phyloP scores from a whole-genome alignment of 2,113 vertebrate species.

The Theropithecus gelada region DNA sequence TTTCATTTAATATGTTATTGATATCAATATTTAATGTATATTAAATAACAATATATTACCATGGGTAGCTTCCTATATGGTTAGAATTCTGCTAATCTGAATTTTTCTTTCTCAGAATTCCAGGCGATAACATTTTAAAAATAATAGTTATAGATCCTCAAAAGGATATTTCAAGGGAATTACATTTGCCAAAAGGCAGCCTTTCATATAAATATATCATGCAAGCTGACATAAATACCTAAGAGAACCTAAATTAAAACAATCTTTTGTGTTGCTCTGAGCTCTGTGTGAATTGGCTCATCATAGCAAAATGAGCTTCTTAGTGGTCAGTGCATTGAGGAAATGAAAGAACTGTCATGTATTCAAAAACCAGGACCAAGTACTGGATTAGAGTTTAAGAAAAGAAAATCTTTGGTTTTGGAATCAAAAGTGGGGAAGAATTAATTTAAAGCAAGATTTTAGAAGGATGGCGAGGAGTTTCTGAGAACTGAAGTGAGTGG shows the following conservation, averaged over 20 bases:
- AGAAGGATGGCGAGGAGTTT: neutral
- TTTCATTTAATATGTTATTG: conserved; percentile 3
- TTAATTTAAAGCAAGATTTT: neutral
- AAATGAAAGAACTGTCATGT: neutral
- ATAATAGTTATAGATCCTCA: neutral
- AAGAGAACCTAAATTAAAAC: neutral
- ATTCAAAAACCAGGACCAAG: neutral
- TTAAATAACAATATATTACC: neutral
- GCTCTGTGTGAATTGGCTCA: neutral
- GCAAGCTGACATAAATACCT: neutral
- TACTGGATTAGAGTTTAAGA: neutral
- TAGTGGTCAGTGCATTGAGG: neutral
- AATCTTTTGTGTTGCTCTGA: neutral
- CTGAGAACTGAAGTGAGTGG: neutral
- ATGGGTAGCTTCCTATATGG: neutral
- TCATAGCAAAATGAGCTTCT: neutral
- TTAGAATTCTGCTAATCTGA: neutral
- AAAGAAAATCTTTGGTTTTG: neutral
- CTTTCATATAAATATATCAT: neutral
- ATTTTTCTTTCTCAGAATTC: conserved; percentile 46
- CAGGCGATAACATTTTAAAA: neutral
- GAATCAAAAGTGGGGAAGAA: neutral
- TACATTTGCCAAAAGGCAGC: neutral
- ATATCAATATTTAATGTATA: neutral
- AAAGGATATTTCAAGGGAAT: neutral